Base-by-base conservation (phyloP, 35 echinoderm and acorn worm species). In the Strongylocentrotus purpuratus region DNA sequence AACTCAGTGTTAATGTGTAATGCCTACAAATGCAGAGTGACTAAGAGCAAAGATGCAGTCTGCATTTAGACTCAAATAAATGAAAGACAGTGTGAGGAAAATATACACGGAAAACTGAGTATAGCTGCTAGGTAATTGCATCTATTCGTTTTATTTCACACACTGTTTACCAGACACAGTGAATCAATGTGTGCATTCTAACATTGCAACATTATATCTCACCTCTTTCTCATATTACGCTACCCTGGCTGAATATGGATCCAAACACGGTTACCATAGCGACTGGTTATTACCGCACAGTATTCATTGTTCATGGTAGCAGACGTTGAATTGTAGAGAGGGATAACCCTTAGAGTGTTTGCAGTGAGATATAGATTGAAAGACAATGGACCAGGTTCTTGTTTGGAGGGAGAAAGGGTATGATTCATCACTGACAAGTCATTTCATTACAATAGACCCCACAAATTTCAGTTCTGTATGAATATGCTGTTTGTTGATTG, bases 331-430 rank as follows among this genome's bases (percentile, higher is more conserved):
- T 71, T 20, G 61, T 71, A 59, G 52, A 14, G 20, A 22, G 65
- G 65, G 65, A 78, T 78, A 78, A 78, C 22, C 28, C 28, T 28
- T n/a, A 78, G 65, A 78, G 65, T 78, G 65, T 78, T 78, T 78
- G 65, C 65, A 78, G 22, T 78, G 65, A 78, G 65, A 78, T 78
- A 78, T 78, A 78, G 65, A 78, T 78, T 78, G 65, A 78, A 78
- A 78, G 65, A 78, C 65, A 78, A 78, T 78, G 20, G 65, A n/a
- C 20, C 25, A 6, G 65, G 18, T 78, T 28, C 65, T 78, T 7
- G 65, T 28, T 78, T 78, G 65, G 22, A 22, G 65, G 65, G 20
- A 78, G 65, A 78, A 78, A 28, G 65, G 65, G 65, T 78, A 78
- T 78, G 65, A 78, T 78, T 78, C 65, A 78, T 78, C 65, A 8